Conservation (phyloP, 2,888 invertebrate genomes). For the Sepiola atlantica region DNA sequence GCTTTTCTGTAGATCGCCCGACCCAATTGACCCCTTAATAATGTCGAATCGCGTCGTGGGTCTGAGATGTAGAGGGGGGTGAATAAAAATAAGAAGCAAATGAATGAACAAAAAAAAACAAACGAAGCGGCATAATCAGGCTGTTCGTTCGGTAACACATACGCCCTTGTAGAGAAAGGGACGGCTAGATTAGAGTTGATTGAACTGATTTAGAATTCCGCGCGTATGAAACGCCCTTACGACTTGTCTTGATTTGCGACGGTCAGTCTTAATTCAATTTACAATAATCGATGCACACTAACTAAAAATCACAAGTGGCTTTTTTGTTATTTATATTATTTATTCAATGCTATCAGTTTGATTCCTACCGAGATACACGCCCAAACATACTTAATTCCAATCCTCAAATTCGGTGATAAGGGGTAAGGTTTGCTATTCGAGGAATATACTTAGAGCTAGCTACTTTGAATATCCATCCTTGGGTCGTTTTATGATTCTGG, state of each 20-base stretch:
- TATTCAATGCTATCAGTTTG: conserved; percentile 1
- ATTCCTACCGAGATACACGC: background rate
- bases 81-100: no score
- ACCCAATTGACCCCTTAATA: conserved; percentile 32
- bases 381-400: no score
- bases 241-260: background rate
- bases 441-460: background rate
- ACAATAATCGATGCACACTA: background rate
- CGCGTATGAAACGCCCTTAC: background rate
- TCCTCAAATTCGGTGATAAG: no score
- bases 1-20: background rate
- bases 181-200: background rate
- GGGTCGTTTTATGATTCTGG: no score
- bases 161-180: background rate
- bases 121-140: background rate
- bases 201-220: background rate
- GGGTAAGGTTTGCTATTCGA: background rate
- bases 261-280: background rate
- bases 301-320: background rate
- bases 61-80: no score
- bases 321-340: background rate
- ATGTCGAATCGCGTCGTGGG: background rate
- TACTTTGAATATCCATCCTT: background rate
- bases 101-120: background rate
- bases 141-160: background rate